A percentile compares a stretch with the other conserved stretches of the same genome.
phyloP scores from a whole-genome alignment of 2,888 invertebrate genomes.

The Trachelus iudaicus region DNA sequence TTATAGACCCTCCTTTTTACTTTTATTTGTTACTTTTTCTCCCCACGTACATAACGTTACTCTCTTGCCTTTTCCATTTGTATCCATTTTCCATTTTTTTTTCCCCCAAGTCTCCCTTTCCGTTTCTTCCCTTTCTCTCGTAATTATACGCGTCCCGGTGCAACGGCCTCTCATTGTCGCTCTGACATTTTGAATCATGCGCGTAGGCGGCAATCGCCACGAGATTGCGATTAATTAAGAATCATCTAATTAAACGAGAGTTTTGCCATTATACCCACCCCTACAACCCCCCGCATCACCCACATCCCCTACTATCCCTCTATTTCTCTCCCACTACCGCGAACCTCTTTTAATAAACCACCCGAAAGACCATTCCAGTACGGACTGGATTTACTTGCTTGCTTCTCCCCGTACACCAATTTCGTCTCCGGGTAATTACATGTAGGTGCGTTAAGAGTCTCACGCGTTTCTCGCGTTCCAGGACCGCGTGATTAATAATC shows the following conservation, averaged over 20 bases:
- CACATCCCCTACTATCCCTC: too few relatives aligned
- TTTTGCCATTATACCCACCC: background rate
- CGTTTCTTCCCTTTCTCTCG: background rate
- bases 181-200: background rate
- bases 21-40: background rate
- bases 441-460: background rate
- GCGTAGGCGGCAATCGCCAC: background rate
- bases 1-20: background rate
- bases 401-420: background rate
- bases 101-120: background rate
- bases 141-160: background rate
- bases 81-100: background rate
- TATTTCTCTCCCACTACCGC: background rate
- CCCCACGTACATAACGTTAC: background rate
- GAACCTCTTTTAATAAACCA: background rate
- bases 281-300: too few relatives aligned
- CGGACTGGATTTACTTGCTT: background rate
- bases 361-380: background rate
- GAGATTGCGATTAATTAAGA: background rate
- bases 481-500: background rate
- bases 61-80: background rate
- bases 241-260: background rate
- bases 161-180: background rate
- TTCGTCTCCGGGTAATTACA: background rate
- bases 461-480: background rate